Conservation (phyloP, 2,797 vertebrate genomes). For the Alectoris magna region DNA sequence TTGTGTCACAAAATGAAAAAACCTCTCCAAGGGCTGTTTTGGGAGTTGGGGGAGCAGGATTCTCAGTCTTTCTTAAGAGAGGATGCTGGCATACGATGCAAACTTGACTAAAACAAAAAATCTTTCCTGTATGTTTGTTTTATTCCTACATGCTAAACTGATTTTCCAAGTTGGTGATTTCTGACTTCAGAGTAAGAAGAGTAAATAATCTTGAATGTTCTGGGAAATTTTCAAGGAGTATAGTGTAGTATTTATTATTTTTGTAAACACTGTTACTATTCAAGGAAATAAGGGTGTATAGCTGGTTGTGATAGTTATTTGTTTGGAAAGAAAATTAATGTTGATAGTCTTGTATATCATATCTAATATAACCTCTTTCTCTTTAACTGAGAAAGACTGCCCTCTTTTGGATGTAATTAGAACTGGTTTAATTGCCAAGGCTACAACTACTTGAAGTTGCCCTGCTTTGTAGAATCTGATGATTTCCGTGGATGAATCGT, state of each 20-base stretch:
- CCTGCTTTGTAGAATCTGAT: background rate
- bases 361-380: background rate
- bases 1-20: background rate
- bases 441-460: background rate
- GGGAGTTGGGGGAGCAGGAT: background rate
- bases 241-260: background rate
- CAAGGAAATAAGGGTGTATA: background rate
- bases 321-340: background rate
- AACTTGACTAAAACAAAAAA: background rate
- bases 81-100: background rate
- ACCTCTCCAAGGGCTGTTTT: background rate
- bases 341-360: background rate
- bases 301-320: background rate
- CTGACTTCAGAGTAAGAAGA: background rate
- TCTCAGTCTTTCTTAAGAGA: background rate
- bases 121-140: background rate
- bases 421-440: background rate
- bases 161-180: background rate
- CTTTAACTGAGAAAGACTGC: conserved; percentile 54
- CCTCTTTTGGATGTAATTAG: conserved; percentile 48
- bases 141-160: background rate
- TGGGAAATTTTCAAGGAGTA: background rate
- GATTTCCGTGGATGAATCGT: background rate
- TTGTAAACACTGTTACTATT: background rate
- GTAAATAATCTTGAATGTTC: background rate